These are phyloP conservation scores for Andrena haemorrhoa DNA, from an alignment of 2,888 invertebrate species.

Conservation along the genomic window DNA sequence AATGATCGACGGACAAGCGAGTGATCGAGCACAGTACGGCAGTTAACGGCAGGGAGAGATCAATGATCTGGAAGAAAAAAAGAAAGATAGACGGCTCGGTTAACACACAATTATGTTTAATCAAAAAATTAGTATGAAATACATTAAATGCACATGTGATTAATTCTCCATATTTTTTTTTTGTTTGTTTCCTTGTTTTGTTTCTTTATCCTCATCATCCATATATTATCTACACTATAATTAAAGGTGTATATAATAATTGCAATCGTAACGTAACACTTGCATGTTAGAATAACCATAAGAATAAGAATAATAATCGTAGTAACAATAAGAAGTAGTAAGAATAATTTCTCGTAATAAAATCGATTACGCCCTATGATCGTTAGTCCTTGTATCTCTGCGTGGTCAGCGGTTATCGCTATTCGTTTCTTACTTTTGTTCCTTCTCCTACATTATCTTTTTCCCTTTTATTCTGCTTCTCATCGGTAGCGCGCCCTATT, in stretches of 20 bases:
- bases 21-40: slow-evolving; percentile 47
- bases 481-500: slow-evolving; percentile 53
- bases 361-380: slow-evolving; percentile 74
- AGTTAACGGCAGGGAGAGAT: slow-evolving; percentile 44
- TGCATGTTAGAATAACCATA: slow-evolving; percentile 80
- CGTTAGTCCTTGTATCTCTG: slow-evolving; percentile 63
- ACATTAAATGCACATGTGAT: slow-evolving; percentile 85
- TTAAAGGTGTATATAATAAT: slow-evolving; percentile 81
- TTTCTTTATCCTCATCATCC: slow-evolving; percentile 78
- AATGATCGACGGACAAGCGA: neutral
- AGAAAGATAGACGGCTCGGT: slow-evolving; percentile 78
- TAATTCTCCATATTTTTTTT: slow-evolving; percentile 79
- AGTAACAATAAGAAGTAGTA: slow-evolving; percentile 79
- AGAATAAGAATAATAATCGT: slow-evolving; percentile 79
- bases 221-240: slow-evolving; percentile 82
- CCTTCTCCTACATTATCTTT: neutral
- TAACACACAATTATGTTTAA: slow-evolving; percentile 85
- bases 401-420: slow-evolving; percentile 42
- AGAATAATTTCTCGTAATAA: slow-evolving; percentile 77
- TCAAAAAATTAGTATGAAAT: slow-evolving; percentile 85
- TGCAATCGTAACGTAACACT: slow-evolving; percentile 80
- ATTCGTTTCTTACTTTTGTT: slow-evolving; percentile 10
- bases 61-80: slow-evolving; percentile 74
- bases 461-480: slow-evolving; percentile 1
- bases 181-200: slow-evolving; percentile 45